These are phyloP conservation scores for Ctenoplectra terminalis DNA, from an alignment of 1,140 invertebrate genomes.

Conservation along the genomic window DNA sequence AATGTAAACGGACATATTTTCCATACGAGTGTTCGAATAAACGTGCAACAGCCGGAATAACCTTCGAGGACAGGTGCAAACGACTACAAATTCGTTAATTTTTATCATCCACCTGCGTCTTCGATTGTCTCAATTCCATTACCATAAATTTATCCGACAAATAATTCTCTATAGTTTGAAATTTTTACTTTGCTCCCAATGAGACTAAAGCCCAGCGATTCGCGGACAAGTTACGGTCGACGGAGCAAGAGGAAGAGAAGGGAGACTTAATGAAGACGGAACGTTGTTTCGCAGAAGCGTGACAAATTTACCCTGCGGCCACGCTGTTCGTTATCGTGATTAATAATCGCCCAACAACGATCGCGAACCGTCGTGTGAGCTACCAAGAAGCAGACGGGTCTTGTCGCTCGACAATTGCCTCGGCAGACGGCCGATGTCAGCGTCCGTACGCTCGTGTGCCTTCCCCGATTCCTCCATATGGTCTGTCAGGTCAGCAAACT, in stretches of 20 bases:
- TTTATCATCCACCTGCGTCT: slow-evolving; percentile 27
- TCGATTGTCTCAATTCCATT: no score
- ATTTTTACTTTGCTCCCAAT: neutral
- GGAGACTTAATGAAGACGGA: slow-evolving; percentile 39
- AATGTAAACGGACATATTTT: slow-evolving; percentile 40
- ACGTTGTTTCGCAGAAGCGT: slow-evolving; percentile 42
- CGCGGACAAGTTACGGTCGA: neutral
- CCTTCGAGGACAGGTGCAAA: slow-evolving; percentile 24
- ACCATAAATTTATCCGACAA: neutral
- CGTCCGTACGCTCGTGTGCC: neutral
- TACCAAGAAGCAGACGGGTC: slow-evolving; percentile 39
- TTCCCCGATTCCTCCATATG: slow-evolving; percentile 13
- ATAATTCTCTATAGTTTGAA: neutral
- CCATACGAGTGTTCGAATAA: slow-evolving; percentile 11
- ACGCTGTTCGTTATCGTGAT: slow-evolving; percentile 56
- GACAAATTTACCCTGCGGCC: slow-evolving; percentile 11
- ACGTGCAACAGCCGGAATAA: slow-evolving; percentile 1
- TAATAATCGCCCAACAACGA: slow-evolving; percentile 51
- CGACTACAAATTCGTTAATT: neutral
- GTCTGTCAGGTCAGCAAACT: slow-evolving; percentile 19
- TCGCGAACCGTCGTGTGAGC: neutral
- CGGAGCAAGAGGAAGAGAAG: neutral
- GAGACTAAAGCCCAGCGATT: neutral
- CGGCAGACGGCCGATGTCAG: slow-evolving; percentile 51
- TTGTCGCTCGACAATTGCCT: slow-evolving; percentile 54